These are phyloP conservation scores for Porites lobata DNA, from an alignment of 92 coral and sea anemone species.

Conservation along the genomic window DNA sequence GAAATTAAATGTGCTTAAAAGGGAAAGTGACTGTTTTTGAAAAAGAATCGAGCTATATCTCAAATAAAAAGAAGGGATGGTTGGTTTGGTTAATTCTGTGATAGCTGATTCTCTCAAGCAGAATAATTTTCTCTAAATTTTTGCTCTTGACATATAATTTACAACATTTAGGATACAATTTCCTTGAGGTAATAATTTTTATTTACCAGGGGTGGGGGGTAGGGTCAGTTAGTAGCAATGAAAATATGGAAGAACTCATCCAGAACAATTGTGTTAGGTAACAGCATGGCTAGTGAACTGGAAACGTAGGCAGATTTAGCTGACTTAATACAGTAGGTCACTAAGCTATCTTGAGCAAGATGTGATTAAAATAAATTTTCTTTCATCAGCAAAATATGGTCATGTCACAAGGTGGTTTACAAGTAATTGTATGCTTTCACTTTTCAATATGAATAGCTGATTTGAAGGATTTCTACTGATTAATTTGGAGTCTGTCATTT, in stretches of 20 bases:
- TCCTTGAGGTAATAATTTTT: neutral
- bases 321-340: slow-evolving; percentile 23
- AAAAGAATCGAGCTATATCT: too few species aligned
- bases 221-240: neutral
- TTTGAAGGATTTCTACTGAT: neutral
- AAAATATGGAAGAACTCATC: slow-evolving; percentile 2
- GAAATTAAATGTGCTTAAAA: too few species aligned
- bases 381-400: neutral
- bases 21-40: too few species aligned
- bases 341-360: neutral
- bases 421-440: neutral
- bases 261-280: slow-evolving; percentile 27
- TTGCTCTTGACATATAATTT: too few species aligned
- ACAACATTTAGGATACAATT: neutral
- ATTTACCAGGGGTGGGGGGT: neutral
- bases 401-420: too few species aligned
- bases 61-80: too few species aligned
- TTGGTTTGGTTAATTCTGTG: too few species aligned
- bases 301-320: slow-evolving; percentile 1
- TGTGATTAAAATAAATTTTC: neutral
- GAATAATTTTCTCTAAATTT: too few species aligned
- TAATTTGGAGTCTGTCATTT: neutral
- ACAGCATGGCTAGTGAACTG: slow-evolving; percentile 37
- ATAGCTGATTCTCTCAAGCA: too few species aligned
- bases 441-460: neutral